Evolutionary conservation across 2,113 vertebrate genomes (phyloP).

Genomic region (Rhodinocichla rosea): DNA sequence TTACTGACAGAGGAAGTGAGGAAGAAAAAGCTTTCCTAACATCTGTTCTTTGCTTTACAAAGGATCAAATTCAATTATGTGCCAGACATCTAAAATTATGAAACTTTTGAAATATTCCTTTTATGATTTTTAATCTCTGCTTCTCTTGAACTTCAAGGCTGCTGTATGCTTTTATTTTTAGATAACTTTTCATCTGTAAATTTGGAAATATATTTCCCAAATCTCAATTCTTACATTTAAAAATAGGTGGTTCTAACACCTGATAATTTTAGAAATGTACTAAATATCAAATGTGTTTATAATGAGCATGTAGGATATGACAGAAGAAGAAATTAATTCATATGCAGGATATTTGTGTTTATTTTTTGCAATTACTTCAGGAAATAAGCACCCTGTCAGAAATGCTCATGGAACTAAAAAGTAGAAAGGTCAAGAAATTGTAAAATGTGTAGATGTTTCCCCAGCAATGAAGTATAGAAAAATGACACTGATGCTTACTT

Average conservation of each 20-base stretch:
- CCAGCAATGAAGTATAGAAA: not conserved
- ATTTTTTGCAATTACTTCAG: not conserved
- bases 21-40: not conserved
- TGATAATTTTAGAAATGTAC: not conserved
- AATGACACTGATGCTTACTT: not conserved
- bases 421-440: not conserved
- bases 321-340: not conserved
- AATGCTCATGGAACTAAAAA: not conserved
- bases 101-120: not conserved
- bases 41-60: constrained; percentile 18
- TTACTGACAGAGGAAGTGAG: not conserved
- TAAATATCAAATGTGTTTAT: not conserved
- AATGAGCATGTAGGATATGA: not conserved
- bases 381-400: not conserved
- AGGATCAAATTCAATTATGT: not conserved
- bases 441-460: not conserved
- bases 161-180: not conserved
- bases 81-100: not conserved
- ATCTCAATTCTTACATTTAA: not conserved
- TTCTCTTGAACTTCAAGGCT: not conserved
- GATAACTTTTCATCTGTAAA: not conserved
- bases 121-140: not conserved
- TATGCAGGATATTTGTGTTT: not conserved
- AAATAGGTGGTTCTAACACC: not conserved
- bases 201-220: not conserved